Base-by-base conservation (phyloP, 2,888 invertebrate species). In the Eueremaeus valkanovi region DNA sequence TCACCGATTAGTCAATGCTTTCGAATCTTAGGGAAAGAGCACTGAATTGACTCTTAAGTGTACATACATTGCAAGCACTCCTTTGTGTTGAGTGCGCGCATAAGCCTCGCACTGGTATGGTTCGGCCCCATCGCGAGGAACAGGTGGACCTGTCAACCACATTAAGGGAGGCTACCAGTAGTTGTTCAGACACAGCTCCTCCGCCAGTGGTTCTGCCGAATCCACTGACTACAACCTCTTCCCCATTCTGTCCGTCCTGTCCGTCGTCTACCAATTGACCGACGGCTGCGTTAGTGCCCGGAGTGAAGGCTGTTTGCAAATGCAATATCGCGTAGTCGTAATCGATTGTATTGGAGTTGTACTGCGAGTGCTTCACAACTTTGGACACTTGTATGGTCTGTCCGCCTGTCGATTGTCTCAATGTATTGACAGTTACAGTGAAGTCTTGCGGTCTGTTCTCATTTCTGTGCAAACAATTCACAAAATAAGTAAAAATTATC, bases 271-370 rank as follows among this genome's bases (percentile, higher is more conserved):
- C 63, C 24, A 74, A 29, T 1, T 21, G 3, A 18, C 61, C 63
- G 3, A 61, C 36, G 21, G 36, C 74, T 2, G 74, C 74, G 27
- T 58, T 74, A 9, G 63, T 63, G 13, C 63, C 58, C 2, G 74
- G 74, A 27, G 16, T 74, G 31, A 74, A 40, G 1, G 74, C 45
- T 16, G 27, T 3, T 13, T 63, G 31, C 31, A 74, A 31, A 16
- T 61, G 42, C 11, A 74, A 27, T 16, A 49, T 74, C 6, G 74
- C 74, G 33, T 61, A 61, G 45, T 74, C 74, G 58, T 74, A 66
- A 27, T 74, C 74, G 31, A 74, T 74, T 33, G 74, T 74, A 0
- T 9, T 1, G 3, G 66, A 66, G 31, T 40, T 36, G 36, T 74
- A 74, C 11, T 11, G 13, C 18, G 24, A 31, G 58, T 74, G 74